phyloP scores from a whole-genome alignment of 2,113 vertebrate genomes.

The Myrmecobius fasciatus region DNA sequence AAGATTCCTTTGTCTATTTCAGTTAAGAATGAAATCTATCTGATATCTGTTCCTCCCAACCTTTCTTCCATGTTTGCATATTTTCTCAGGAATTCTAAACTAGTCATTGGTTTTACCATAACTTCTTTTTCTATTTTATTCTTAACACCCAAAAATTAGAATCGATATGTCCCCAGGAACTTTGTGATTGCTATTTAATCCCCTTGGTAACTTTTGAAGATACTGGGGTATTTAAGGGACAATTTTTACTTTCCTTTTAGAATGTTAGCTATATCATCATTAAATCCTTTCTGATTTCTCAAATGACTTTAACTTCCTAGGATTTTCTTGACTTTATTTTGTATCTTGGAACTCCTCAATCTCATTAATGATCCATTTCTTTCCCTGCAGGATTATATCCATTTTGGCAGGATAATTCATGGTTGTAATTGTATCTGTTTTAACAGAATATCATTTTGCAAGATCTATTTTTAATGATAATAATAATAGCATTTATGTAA shows the following conservation, averaged over 20 bases:
- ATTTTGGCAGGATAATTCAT: too few species aligned
- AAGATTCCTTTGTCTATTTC: background rate
- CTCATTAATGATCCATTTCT: background rate
- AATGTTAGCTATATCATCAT: background rate
- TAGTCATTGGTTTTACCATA: background rate
- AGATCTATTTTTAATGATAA: too few species aligned
- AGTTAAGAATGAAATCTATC: background rate
- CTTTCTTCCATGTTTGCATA: background rate
- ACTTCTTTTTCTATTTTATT: background rate
- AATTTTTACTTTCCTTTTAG: background rate
- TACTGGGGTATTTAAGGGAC: background rate
- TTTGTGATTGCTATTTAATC: background rate
- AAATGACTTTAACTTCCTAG: background rate
- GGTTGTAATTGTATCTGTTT: too few species aligned
- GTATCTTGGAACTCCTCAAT: background rate
- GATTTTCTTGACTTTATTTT: background rate
- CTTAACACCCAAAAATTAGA: background rate
- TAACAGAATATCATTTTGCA: too few species aligned
- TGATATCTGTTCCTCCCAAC: background rate
- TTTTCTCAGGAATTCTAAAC: background rate
- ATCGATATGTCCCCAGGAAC: background rate
- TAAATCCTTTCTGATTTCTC: background rate
- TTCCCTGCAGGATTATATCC: too few species aligned
- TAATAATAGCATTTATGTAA: too few species aligned
- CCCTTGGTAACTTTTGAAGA: background rate